These are phyloP conservation scores for Stigmatopora nigra DNA, from an alignment of 2,113 vertebrate genomes.

Conservation along the genomic window DNA sequence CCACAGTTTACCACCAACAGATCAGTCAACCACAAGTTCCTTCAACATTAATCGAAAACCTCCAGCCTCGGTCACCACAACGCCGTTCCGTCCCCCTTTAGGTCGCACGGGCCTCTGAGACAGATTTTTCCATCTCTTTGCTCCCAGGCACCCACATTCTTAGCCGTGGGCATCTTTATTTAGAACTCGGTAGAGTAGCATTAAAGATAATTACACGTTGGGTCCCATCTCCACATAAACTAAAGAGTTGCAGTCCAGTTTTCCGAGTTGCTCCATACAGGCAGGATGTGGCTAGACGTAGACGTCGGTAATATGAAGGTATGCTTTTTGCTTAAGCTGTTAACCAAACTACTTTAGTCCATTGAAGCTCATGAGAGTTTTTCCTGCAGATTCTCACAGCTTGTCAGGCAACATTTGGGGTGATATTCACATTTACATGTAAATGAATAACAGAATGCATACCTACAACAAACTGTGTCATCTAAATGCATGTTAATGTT, in stretches of 20 bases:
- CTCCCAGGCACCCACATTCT: constrained; percentile 59
- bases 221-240: constrained; percentile 61
- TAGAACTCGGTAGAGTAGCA: constrained; percentile 73
- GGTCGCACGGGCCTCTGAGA: constrained; percentile 38
- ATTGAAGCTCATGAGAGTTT: constrained; percentile 56
- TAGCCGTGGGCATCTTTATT: constrained; percentile 68
- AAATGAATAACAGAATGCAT: too few relatives aligned
- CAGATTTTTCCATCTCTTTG: constrained; percentile 60
- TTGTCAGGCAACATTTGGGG: constrained; percentile 47
- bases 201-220: constrained; percentile 77
- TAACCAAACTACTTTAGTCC: constrained; percentile 58
- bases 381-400: constrained; percentile 35
- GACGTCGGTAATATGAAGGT: constrained; percentile 62
- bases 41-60: constrained; percentile 24
- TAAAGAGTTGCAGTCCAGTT: constrained; percentile 44
- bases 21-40: constrained; percentile 22
- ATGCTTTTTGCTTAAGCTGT: constrained; percentile 59
- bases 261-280: constrained; percentile 51
- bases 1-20: constrained; percentile 22
- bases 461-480: too few relatives aligned
- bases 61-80: constrained; percentile 33
- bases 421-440: constrained; percentile 26
- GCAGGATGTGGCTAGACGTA: constrained; percentile 65
- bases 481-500: too few relatives aligned
- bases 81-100: constrained; percentile 31